These are phyloP conservation scores for Aspidoscelis tigris DNA, from an alignment of 2,113 vertebrate genomes.

Conservation along the genomic window DNA sequence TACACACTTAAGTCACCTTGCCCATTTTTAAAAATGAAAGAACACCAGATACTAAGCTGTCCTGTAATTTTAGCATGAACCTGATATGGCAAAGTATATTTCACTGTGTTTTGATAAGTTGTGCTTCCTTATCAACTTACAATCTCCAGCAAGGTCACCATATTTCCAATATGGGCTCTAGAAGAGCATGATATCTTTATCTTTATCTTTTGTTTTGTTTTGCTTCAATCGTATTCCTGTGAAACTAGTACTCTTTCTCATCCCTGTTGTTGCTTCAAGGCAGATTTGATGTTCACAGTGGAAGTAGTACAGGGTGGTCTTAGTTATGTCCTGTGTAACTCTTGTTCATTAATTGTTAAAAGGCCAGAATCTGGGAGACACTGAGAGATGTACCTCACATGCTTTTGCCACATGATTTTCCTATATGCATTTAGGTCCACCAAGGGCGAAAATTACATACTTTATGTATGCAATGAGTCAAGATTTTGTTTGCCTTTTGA, in stretches of 20 bases:
- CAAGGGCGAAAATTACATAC: not conserved
- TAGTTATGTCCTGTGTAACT: constrained; percentile 2
- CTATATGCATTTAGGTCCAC: not conserved
- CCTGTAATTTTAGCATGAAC: constrained; percentile 1
- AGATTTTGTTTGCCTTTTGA: too few species aligned
- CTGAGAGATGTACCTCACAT: not conserved
- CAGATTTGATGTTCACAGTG: constrained; percentile 16
- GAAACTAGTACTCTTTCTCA: not conserved
- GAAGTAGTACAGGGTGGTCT: constrained; percentile 1
- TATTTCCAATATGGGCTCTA: constrained; percentile 1
- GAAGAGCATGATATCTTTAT: not conserved
- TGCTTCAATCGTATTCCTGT: not conserved
- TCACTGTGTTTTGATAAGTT: not conserved
- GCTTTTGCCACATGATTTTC: not conserved
- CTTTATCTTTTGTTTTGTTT: constrained; percentile 8
- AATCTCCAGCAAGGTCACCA: constrained; percentile 3
- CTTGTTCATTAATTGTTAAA: not conserved
- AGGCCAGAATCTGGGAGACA: not conserved
- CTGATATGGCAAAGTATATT: not conserved
- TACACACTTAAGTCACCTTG: not conserved
- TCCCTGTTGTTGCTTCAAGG: not conserved
- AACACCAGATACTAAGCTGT: not conserved
- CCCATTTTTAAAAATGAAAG: not conserved
- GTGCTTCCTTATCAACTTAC: not conserved
- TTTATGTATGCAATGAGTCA: not conserved